Evolutionary conservation across 2,888 invertebrate genomes (phyloP).

Genomic region (Automeris io): DNA sequence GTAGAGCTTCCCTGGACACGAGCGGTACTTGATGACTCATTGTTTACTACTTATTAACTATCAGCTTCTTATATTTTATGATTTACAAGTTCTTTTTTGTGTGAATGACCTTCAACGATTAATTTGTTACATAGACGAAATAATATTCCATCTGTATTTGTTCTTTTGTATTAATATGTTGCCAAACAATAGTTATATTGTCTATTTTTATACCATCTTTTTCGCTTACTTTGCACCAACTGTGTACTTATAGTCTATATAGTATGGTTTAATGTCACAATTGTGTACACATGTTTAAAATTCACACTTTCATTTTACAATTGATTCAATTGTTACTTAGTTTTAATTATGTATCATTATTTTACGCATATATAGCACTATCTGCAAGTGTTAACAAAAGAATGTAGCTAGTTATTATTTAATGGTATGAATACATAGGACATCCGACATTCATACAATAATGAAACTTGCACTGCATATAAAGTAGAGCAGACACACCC

Average conservation of each 20-base stretch:
- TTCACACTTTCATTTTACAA: neutral
- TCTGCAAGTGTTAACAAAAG: slow-evolving; percentile 35
- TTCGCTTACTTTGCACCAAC: neutral
- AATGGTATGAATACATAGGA: slow-evolving; percentile 49
- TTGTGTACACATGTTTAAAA: neutral
- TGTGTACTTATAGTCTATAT: neutral
- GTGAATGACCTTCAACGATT: neutral
- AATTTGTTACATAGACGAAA: neutral
- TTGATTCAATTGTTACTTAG: slow-evolving; percentile 8
- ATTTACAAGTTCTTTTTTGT: slow-evolving; percentile 11
- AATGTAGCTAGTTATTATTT: too few relatives aligned
- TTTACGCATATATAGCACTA: slow-evolving; percentile 23
- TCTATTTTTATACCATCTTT: neutral
- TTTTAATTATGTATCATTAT: slow-evolving; percentile 19
- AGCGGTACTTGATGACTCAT: slow-evolving; percentile 59
- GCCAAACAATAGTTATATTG: neutral
- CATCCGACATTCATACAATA: slow-evolving; percentile 25
- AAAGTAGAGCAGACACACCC: slow-evolving; percentile 69
- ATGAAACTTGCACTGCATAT: slow-evolving; percentile 49
- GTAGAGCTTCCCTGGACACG: slow-evolving; percentile 34
- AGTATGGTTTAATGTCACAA: neutral
- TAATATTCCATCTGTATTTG: neutral
- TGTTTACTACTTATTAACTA: slow-evolving; percentile 46
- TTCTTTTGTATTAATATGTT: neutral
- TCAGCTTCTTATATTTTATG: slow-evolving; percentile 31